Evolutionary conservation across 2,888 invertebrate genomes (phyloP).

Genomic region (Malthinus flaveolus): DNA sequence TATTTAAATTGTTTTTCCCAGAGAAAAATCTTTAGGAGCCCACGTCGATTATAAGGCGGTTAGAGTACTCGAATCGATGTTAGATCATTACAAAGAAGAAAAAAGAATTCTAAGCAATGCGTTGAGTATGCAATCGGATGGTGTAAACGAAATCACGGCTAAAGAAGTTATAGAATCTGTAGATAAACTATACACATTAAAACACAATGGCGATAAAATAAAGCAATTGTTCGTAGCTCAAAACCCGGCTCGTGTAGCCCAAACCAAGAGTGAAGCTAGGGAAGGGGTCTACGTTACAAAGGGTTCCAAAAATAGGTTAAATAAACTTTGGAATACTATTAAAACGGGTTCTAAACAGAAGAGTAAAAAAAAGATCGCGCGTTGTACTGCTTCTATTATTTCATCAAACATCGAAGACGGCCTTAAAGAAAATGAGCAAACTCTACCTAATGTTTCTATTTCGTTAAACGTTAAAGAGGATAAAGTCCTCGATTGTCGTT

Average conservation of each 20-base stretch:
- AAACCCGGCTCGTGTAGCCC: conserved; percentile 36
- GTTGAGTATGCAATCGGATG: conserved; percentile 22
- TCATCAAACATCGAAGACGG: too few species aligned
- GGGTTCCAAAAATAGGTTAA: too few species aligned
- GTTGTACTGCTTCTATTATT: too few species aligned
- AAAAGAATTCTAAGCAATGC: conserved; percentile 36
- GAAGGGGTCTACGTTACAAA: neutral
- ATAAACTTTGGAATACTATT: too few species aligned
- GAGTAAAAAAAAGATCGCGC: too few species aligned
- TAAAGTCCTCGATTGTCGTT: too few species aligned
- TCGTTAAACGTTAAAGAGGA: too few species aligned
- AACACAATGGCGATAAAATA: conserved; percentile 41
- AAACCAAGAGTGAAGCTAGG: neutral
- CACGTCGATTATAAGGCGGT: neutral
- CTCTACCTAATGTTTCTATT: too few species aligned
- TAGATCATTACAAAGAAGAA: neutral
- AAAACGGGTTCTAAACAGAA: too few species aligned
- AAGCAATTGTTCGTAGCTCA: conserved; percentile 41
- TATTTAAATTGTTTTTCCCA: neutral
- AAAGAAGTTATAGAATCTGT: conserved; percentile 31
- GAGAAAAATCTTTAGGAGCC: neutral
- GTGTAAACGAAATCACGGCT: neutral
- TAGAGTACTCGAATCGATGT: neutral
- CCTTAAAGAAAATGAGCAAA: too few species aligned
- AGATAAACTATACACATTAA: conserved; percentile 37